A percentile compares a stretch with the other conserved stretches of the same genome.
Conservation (phyloP, 2,113 vertebrate genomes). For the Pleuronectes platessa region DNA sequence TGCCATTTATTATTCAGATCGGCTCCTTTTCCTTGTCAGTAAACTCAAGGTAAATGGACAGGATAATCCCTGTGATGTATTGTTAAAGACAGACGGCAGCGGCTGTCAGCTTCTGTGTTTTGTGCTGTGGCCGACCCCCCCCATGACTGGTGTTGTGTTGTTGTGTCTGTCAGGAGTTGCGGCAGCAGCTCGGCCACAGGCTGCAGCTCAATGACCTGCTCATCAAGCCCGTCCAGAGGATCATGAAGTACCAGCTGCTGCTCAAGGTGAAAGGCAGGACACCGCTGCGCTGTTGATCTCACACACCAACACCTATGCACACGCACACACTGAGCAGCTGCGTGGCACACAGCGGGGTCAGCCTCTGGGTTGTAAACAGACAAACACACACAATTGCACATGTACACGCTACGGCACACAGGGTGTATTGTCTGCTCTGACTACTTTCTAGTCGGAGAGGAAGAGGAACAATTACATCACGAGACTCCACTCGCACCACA, state of each 20-base stretch:
- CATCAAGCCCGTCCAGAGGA: slow-evolving; percentile 94
- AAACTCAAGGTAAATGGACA: slow-evolving; percentile 20
- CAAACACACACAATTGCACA: slow-evolving; percentile 1
- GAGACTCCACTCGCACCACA: not conserved
- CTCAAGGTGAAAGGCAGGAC: slow-evolving; percentile 86
- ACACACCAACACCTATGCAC: slow-evolving; percentile 18
- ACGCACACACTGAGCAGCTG: slow-evolving; percentile 24
- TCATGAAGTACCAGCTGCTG: slow-evolving; percentile 95
- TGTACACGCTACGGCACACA: not conserved
- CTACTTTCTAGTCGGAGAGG: slow-evolving; percentile 10
- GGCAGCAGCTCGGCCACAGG: slow-evolving; percentile 91
- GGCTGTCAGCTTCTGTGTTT: slow-evolving; percentile 18
- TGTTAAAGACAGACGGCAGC: not conserved
- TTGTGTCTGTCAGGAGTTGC: slow-evolving; percentile 84
- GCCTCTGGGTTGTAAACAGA: slow-evolving; percentile 28
- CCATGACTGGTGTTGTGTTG: slow-evolving; percentile 31
- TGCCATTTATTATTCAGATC: slow-evolving; percentile 45
- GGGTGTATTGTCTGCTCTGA: not conserved
- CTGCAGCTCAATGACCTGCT: slow-evolving; percentile 92
- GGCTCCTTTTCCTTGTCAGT: slow-evolving; percentile 13
- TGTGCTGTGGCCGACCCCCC: slow-evolving; percentile 26
- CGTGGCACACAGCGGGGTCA: slow-evolving; percentile 42
- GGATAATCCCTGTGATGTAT: slow-evolving; percentile 6
- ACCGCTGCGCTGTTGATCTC: slow-evolving; percentile 33
- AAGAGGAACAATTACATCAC: slow-evolving; percentile 34